phyloP scores from a whole-genome alignment of 2,888 invertebrate genomes.

The Ophion obscuratus region DNA sequence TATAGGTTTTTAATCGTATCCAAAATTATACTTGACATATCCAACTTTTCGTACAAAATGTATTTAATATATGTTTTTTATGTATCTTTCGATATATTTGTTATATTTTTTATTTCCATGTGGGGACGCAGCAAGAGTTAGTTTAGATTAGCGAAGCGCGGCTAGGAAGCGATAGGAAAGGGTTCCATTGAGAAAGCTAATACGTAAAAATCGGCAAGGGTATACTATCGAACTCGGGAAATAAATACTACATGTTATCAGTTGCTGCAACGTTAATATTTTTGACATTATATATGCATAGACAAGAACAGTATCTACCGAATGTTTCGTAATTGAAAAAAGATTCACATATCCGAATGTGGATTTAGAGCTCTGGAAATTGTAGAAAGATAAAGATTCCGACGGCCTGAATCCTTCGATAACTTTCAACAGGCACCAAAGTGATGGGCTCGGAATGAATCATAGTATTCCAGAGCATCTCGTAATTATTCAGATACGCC shows the following conservation, averaged over 20 bases:
- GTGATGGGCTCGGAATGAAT: not conserved
- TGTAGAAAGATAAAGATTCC: not conserved
- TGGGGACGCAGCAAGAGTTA: no score
- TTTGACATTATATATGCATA: not conserved
- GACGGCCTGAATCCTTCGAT: constrained; percentile 6
- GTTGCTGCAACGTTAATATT: not conserved
- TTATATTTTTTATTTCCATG: no score
- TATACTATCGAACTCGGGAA: no score
- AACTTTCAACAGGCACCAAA: not conserved
- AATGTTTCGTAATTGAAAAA: not conserved
- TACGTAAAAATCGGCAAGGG: no score
- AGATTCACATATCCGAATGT: not conserved
- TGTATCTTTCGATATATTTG: no score
- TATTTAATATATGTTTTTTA: no score
- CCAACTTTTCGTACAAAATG: no score
- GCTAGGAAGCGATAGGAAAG: no score
- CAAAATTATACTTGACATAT: no score
- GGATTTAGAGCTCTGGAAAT: not conserved
- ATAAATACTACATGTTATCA: not conserved
- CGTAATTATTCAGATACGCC: constrained; percentile 29
- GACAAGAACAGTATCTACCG: not conserved
- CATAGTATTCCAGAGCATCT: constrained; percentile 4
- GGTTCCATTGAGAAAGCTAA: no score
- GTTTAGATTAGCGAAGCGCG: no score
- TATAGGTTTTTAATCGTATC: no score